Percentiles rank a stretch among this genome's conserved stretches.
phyloP scores from a whole-genome alignment of 2,797 vertebrate species.

The Anguilla pacifica region DNA sequence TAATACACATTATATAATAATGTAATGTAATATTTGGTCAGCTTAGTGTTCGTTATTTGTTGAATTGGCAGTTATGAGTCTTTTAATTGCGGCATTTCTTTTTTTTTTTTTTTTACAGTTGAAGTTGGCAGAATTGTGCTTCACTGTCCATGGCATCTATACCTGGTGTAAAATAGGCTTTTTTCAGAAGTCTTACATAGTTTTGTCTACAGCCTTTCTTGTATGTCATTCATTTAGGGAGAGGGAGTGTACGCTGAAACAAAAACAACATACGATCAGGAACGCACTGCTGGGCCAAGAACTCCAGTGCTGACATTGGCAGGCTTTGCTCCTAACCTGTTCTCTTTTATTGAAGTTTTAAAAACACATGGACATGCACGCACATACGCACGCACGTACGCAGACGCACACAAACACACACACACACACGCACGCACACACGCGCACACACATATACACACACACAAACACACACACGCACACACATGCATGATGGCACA shows the following conservation, averaged over 20 bases:
- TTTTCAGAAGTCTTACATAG: not conserved
- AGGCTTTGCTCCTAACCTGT: not conserved
- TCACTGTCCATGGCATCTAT: not conserved
- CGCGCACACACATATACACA: not conserved
- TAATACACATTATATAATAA: not conserved
- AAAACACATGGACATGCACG: not conserved
- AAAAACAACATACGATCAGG: not conserved
- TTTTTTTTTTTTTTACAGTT: not conserved
- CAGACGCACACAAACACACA: not conserved
- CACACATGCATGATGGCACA: not conserved
- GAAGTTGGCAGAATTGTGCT: not conserved
- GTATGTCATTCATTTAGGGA: slow-evolving; percentile 18
- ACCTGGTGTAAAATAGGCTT: slow-evolving; percentile 1
- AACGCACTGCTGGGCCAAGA: not conserved
- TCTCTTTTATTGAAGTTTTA: not conserved
- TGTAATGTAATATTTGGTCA: slow-evolving; percentile 20
- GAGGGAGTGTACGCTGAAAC: not conserved
- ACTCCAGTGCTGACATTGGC: slow-evolving; percentile 18
- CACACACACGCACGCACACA: not conserved
- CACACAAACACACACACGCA: not conserved
- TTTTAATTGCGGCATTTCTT: slow-evolving; percentile 3
- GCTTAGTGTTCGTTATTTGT: not conserved
- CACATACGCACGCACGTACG: too few species aligned
- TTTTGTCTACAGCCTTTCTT: not conserved
- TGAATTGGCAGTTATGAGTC: not conserved